A percentile compares a stretch with the other conserved stretches of the same genome.
phyloP scores from a whole-genome alignment of 2,888 invertebrate species.

The Danaus chrysippus region DNA sequence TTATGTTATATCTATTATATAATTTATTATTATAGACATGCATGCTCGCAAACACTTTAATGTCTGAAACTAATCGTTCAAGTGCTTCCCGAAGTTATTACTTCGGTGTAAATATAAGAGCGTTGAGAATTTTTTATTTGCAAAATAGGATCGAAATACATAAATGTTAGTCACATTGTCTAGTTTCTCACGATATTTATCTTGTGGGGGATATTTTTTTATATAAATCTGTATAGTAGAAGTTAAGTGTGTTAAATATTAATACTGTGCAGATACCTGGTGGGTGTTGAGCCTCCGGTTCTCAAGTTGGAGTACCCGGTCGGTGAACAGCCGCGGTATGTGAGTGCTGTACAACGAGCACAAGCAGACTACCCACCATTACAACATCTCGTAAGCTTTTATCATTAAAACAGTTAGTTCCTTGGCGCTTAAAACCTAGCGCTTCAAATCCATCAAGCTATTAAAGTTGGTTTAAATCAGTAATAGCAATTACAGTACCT shows the following conservation, averaged over 20 bases:
- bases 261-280: slow-evolving; percentile 83
- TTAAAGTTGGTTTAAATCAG: no score
- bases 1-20: not conserved
- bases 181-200: slow-evolving; percentile 14
- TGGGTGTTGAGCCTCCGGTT: slow-evolving; percentile 92
- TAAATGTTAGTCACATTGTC: slow-evolving; percentile 19
- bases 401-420: no score
- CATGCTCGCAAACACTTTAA: not conserved
- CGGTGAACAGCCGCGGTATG: slow-evolving; percentile 82
- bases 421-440: no score
- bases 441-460: no score
- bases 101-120: slow-evolving; percentile 11
- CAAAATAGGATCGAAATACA: slow-evolving; percentile 19
- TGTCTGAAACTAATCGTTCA: slow-evolving; percentile 18
- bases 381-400: slow-evolving; percentile 53
- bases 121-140: slow-evolving; percentile 17
- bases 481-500: no score
- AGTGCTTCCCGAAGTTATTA: slow-evolving; percentile 12
- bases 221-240: not conserved
- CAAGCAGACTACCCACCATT: slow-evolving; percentile 70
- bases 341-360: slow-evolving; percentile 83
- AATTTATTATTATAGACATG: no score
- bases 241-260: not conserved
- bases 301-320: slow-evolving; percentile 85
- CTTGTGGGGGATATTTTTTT: not conserved